Evolutionary conservation across 1,140 invertebrate genomes (phyloP).

Genomic region (Drosophila ficusphila): DNA sequence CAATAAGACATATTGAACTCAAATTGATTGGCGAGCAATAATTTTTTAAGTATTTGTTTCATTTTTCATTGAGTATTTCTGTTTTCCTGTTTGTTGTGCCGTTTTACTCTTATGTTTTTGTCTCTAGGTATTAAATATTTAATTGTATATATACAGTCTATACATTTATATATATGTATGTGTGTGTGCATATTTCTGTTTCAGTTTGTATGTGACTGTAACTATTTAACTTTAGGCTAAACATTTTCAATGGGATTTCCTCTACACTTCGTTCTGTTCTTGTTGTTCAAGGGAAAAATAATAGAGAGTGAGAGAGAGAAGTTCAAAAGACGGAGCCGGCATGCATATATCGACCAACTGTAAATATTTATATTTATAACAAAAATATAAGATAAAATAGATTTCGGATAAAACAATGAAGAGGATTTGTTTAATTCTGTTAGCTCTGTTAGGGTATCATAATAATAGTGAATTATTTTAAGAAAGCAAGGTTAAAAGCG

Average conservation of each 20-base stretch:
- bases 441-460: constrained; percentile 32
- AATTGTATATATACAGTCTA: constrained; percentile 53
- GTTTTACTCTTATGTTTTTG: constrained; percentile 49
- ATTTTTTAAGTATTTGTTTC: constrained; percentile 19
- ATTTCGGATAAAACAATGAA: constrained; percentile 34
- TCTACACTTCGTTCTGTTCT: constrained; percentile 34
- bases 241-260: constrained; percentile 32
- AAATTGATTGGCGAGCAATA: constrained; percentile 65
- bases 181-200: constrained; percentile 37
- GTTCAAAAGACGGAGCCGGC: constrained; percentile 85
- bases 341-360: constrained; percentile 85
- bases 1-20: not conserved
- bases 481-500: constrained; percentile 75
- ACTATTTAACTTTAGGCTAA: constrained; percentile 60
- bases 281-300: constrained; percentile 65
- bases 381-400: constrained; percentile 60
- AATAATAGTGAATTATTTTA: constrained; percentile 20
- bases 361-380: constrained; percentile 79
- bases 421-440: constrained; percentile 40
- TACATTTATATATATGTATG: constrained; percentile 42
- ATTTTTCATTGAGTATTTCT: constrained; percentile 46
- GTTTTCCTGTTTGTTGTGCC: constrained; percentile 59
- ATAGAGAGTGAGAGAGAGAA: constrained; percentile 51
- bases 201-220: constrained; percentile 49
- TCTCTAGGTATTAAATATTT: constrained; percentile 59